Conservation (phyloP, 2,797 vertebrate species). For the Cynodonichthys magdalenae region DNA sequence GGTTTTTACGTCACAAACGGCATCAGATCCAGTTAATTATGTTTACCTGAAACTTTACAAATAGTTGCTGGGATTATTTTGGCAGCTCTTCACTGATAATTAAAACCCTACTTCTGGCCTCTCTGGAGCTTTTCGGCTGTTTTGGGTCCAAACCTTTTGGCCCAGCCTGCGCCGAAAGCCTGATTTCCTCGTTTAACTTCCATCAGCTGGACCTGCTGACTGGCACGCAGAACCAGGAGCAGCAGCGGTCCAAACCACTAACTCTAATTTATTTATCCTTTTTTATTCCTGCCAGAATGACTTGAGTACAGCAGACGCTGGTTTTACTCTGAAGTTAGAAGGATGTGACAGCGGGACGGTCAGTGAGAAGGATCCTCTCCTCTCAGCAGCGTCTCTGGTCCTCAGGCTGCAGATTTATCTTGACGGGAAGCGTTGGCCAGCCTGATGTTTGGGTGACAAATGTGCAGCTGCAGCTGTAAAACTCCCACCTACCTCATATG, state of each 20-base stretch:
- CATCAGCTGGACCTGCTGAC: neutral
- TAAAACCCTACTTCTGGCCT: neutral
- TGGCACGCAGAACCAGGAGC: neutral
- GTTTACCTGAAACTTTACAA: no score
- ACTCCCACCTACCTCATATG: constrained; percentile 27
- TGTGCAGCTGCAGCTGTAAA: constrained; percentile 32
- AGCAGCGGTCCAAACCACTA: neutral
- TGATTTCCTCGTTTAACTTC: constrained; percentile 2
- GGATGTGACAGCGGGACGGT: constrained; percentile 28
- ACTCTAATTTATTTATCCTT: neutral
- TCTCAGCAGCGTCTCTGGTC: neutral
- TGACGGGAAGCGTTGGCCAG: constrained; percentile 22
- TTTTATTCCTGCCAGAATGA: neutral
- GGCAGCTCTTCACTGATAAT: no score
- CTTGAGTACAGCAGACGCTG: neutral
- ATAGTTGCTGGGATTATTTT: no score
- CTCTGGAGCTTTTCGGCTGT: neutral
- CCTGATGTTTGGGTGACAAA: constrained; percentile 51
- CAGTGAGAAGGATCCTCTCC: constrained; percentile 9
- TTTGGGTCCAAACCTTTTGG: neutral
- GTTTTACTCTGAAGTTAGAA: constrained; percentile 14
- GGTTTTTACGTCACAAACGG: no score
- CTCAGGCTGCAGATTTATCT: constrained; percentile 34
- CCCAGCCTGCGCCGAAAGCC: neutral
- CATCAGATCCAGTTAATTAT: no score